phyloP scores from a whole-genome alignment of 2,113 vertebrate genomes.

The Cyanocitta stelleri region DNA sequence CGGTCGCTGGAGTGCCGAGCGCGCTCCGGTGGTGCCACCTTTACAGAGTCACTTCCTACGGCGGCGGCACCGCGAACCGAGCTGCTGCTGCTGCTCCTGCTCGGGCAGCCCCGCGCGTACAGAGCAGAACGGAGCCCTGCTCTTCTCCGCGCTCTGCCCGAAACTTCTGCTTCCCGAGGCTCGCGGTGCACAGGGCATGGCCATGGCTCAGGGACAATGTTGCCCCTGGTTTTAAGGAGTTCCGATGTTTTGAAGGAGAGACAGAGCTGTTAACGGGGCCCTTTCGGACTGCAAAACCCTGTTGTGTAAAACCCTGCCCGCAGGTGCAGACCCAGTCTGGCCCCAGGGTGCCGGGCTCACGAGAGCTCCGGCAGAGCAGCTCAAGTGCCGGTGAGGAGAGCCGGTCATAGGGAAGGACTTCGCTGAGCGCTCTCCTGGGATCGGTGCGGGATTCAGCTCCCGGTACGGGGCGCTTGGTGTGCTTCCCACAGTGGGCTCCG shows the following conservation, averaged over 20 bases:
- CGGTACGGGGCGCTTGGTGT: accelerated
- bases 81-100: neutral
- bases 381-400: too few relatives aligned
- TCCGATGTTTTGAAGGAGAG: neutral
- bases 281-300: neutral
- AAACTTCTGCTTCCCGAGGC: neutral
- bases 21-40: neutral
- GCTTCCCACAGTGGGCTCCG: too few relatives aligned
- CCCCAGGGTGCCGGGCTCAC: neutral
- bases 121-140: neutral
- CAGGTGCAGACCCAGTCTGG: neutral
- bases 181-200: neutral
- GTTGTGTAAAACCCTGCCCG: neutral
- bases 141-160: too few relatives aligned
- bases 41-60: neutral
- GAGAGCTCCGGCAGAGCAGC: neutral
- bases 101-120: neutral
- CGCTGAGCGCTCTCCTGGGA: neutral
- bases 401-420: neutral
- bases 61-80: neutral
- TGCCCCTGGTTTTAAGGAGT: neutral
- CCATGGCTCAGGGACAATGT: neutral
- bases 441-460: neutral
- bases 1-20: accelerated
- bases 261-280: too few relatives aligned